These are phyloP conservation scores for Latheticus oryzae DNA, from an alignment of 2,888 invertebrate species.

Conservation along the genomic window DNA sequence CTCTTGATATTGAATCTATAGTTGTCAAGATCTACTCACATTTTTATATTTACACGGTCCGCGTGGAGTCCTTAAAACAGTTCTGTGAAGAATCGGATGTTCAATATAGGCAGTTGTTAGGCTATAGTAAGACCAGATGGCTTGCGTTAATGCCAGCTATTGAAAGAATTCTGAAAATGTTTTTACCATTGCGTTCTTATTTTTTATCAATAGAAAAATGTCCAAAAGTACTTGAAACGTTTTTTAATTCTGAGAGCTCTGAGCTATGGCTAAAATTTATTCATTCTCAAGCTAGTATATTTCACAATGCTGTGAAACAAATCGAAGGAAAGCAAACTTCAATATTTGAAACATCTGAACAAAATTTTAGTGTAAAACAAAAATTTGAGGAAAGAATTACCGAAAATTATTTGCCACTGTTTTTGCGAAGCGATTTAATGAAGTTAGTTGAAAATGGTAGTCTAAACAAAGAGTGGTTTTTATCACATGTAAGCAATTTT, in stretches of 20 bases:
- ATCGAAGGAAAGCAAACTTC: slow-evolving; percentile 1
- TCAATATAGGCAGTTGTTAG: slow-evolving; percentile 6
- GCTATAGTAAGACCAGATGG: slow-evolving; percentile 49
- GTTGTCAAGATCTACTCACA: too few relatives aligned
- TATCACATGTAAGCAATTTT: not conserved
- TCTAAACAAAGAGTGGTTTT: not conserved
- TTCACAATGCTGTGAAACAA: slow-evolving; percentile 2
- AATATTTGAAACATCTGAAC: slow-evolving; percentile 1
- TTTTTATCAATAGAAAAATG: slow-evolving; percentile 56
- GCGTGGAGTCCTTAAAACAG: slow-evolving; percentile 3
- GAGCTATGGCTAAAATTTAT: slow-evolving; percentile 1
- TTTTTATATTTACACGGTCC: too few relatives aligned
- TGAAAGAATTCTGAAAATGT: slow-evolving; percentile 56
- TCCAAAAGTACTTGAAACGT: slow-evolving; percentile 48
- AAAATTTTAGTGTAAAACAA: not conserved
- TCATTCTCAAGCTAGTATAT: slow-evolving; percentile 1
- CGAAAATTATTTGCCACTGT: slow-evolving; percentile 5
- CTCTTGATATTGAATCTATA: too few relatives aligned
- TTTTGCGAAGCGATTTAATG: slow-evolving; percentile 1
- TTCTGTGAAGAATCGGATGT: not conserved
- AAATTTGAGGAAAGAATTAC: not conserved
- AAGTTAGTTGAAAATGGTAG: not conserved
- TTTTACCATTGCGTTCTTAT: slow-evolving; percentile 53
- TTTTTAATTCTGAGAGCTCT: slow-evolving; percentile 30
- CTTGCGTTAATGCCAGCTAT: slow-evolving; percentile 49